Percentiles rank a stretch among this genome's conserved stretches.
phyloP scores from a whole-genome alignment of 2,113 vertebrate species.

The Cinclus mexicanus region DNA sequence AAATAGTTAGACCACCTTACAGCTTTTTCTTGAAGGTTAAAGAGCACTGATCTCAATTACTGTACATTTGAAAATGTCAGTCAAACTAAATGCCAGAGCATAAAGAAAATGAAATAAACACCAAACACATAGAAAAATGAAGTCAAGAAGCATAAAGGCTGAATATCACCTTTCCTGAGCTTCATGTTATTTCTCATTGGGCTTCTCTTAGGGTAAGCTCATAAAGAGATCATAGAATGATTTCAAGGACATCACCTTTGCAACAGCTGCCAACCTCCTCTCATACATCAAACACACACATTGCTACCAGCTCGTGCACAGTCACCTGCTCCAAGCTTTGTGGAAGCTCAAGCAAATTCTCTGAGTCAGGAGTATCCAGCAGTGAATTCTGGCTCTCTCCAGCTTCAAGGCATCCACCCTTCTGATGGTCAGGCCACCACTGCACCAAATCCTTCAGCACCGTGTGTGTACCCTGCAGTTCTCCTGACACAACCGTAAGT shows the following conservation, averaged over 20 bases:
- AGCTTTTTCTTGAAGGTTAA: neutral
- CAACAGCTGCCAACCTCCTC: neutral
- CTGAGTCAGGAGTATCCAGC: neutral
- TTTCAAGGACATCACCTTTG: neutral
- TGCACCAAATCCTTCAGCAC: neutral
- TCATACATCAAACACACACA: rapidly evolving
- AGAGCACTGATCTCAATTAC: neutral
- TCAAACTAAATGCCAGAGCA: neutral
- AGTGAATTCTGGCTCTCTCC: neutral
- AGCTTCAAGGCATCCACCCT: neutral
- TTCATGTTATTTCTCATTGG: neutral
- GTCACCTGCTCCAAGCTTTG: neutral
- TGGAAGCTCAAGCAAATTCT: neutral
- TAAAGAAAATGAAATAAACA: neutral
- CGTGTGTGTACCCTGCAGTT: rapidly evolving
- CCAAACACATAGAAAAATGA: neutral
- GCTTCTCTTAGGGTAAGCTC: neutral
- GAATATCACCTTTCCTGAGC: neutral
- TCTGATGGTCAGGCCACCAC: neutral
- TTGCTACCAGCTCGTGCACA: neutral
- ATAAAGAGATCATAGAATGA: neutral
- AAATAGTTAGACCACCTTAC: neutral
- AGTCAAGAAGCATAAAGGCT: neutral
- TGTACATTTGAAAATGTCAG: neutral
- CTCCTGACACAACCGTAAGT: neutral